phyloP scores from a whole-genome alignment of 2,888 invertebrate genomes.

The Tenthredo scrophulariae region DNA sequence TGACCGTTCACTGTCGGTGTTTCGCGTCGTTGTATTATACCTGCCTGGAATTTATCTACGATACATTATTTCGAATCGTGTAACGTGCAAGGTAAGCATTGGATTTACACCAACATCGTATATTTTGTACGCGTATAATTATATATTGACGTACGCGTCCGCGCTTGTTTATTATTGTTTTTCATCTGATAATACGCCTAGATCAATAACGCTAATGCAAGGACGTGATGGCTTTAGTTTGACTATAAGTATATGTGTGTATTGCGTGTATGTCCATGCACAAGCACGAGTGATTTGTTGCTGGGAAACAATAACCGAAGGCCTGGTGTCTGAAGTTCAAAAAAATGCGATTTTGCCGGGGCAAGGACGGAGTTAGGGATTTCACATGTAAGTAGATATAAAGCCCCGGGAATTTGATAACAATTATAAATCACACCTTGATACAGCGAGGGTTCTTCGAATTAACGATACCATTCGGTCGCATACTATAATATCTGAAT shows the following conservation, averaged over 20 bases:
- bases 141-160: neutral
- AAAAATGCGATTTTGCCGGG: neutral
- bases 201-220: slow-evolving; percentile 6
- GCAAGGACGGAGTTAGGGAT: neutral
- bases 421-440: neutral
- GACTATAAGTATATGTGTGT: neutral
- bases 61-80: neutral
- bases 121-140: neutral
- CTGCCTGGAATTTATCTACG: slow-evolving; percentile 8
- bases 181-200: slow-evolving; percentile 7
- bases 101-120: slow-evolving; percentile 20
- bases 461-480: neutral
- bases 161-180: slow-evolving; percentile 16
- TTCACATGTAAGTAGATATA: neutral
- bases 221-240: neutral
- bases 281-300: neutral
- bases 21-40: neutral
- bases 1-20: neutral
- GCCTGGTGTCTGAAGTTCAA: neutral
- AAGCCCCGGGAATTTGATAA: neutral
- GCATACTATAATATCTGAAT: neutral
- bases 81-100: slow-evolving; percentile 31
- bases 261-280: neutral
- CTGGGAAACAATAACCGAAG: slow-evolving; percentile 20
- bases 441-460: neutral